Evolutionary conservation across 1,140 invertebrate species (phyloP), one percentile per base, ranked within the genome.

Genomic region (Nixonia krombeini): DNA sequence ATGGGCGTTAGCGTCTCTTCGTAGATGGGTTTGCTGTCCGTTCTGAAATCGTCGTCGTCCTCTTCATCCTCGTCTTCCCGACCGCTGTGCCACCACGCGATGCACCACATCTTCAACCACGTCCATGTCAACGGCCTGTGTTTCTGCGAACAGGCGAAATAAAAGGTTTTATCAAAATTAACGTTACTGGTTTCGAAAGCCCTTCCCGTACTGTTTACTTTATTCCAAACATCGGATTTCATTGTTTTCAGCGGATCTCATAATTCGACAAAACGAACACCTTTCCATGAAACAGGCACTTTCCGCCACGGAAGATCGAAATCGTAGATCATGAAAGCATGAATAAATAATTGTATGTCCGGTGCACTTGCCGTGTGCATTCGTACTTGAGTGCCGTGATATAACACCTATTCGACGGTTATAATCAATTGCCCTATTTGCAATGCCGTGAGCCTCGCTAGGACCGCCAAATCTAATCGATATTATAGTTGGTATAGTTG

Each of bases 21-120:
- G 79, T 90, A 93, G 4, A 79, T 90, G 92, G 4, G 90, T 90
- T 72, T 89, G 89, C 86, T 93, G 83, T 86, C 91, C 84, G 68
- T 87, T 21, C 87, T 88, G 17, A 86, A 83, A 29, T 89, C 90
- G 57, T 89, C 90, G 55, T 93, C 89, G 52, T 86, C 87, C 42
- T 90, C 90, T 26, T 92, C 93, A 49, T 92, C 91, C 31, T 91
- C 89, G 53, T 94, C 92, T 37, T 93, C 92, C 18, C 91, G 86
- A 0, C 93, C 92, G 13, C 92, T 93, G 76, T 93, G 92, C 92
- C 92, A 94, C 92, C 92, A 94, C 62, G 92, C 92, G 23, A 93
- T 88, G 80, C 92, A 94, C 92, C 92, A 94, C 64, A 90, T 88
- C 63, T 91, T 88, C 29, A 94, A 78, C 61, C 89, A 89, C 1